These are phyloP conservation scores for Chloroceryle amazona DNA, from an alignment of 2,797 vertebrate species.

Conservation along the genomic window DNA sequence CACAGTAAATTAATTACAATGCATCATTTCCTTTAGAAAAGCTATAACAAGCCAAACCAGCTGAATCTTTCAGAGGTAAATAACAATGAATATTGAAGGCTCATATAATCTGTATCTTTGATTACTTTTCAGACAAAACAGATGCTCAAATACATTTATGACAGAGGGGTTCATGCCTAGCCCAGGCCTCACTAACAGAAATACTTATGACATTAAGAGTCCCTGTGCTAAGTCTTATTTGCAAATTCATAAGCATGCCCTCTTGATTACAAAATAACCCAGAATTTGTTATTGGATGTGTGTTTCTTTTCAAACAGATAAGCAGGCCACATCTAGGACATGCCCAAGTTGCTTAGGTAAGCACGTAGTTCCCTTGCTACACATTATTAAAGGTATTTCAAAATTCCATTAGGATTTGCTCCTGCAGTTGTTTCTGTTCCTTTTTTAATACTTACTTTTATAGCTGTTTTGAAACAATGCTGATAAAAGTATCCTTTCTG, in stretches of 20 bases:
- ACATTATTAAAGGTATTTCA: not conserved
- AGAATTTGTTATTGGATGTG: not conserved
- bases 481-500: slow-evolving; percentile 29
- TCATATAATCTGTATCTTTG: not conserved
- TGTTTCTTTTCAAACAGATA: not conserved
- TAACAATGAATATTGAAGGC: slow-evolving; percentile 21
- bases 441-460: slow-evolving; percentile 45
- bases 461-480: slow-evolving; percentile 28
- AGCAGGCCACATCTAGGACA: not conserved
- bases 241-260: not conserved
- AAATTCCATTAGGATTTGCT: not conserved
- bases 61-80: slow-evolving; percentile 38
- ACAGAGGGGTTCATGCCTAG: not conserved
- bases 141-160: not conserved
- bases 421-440: not conserved
- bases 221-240: not conserved
- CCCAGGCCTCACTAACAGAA: not conserved
- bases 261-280: not conserved
- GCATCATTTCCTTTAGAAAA: slow-evolving; percentile 50
- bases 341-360: not conserved
- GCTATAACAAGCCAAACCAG: not conserved
- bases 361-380: not conserved
- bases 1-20: slow-evolving; percentile 39
- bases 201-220: not conserved
- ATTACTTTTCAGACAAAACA: slow-evolving; percentile 20